Percentiles rank a stretch among this genome's conserved stretches.
Conservation (phyloP, 2,797 vertebrate genomes). For the Malurus leucopterus region DNA sequence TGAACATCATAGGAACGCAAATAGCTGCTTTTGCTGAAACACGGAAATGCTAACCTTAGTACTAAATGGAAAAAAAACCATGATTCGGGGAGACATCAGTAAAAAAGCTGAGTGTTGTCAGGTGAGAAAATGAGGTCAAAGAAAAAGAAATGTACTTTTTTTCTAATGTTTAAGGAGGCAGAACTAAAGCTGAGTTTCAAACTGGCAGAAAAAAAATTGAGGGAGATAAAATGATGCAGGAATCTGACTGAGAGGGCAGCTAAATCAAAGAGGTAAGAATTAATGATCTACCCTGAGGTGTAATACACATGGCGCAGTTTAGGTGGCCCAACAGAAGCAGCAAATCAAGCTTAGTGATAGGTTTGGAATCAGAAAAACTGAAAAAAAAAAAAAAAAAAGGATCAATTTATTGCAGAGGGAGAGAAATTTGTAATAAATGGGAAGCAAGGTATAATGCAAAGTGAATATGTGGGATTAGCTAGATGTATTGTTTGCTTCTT, state of each 20-base stretch:
- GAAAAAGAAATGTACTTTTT: conserved; percentile 40
- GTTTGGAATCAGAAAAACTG: background rate
- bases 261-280: conserved; percentile 53
- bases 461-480: background rate
- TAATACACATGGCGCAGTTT: conserved; percentile 19
- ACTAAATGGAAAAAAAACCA: conserved; percentile 38
- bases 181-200: conserved; percentile 53
- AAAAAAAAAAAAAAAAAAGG: background rate
- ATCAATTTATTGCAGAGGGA: background rate
- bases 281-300: conserved; percentile 44
- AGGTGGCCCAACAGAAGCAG: conserved; percentile 28
- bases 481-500: conserved; percentile 6
- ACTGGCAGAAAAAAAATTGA: conserved; percentile 33
- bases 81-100: conserved; percentile 19
- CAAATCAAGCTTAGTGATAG: conserved; percentile 26
- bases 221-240: conserved; percentile 45
- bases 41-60: background rate
- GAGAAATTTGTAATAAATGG: background rate
- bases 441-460: background rate
- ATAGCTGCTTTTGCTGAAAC: conserved; percentile 48
- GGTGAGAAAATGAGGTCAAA: conserved; percentile 56
- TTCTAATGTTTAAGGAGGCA: conserved; percentile 50
- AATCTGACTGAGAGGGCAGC: conserved; percentile 31
- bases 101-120: conserved; percentile 40
- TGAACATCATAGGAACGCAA: conserved; percentile 16